Conservation (phyloP, 2,113 vertebrate genomes). For the Leptobrachium ailaonicum region DNA sequence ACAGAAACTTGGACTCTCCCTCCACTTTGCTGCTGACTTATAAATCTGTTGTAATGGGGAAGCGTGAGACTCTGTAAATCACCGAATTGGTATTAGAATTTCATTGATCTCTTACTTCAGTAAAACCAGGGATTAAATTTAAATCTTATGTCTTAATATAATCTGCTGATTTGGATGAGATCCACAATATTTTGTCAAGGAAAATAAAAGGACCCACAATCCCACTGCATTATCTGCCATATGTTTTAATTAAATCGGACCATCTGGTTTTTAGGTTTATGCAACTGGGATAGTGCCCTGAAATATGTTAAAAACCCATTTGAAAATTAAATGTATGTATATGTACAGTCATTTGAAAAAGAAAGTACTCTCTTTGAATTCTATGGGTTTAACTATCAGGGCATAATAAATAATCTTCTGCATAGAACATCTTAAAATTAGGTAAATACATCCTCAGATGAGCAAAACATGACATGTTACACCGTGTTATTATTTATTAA, state of each 20-base stretch:
- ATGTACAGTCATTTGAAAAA: no score
- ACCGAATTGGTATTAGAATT: neutral
- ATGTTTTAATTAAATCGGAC: constrained; percentile 25
- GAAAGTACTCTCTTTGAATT: no score
- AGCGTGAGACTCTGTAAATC: neutral
- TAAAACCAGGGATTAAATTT: constrained; percentile 30
- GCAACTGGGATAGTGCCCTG: constrained; percentile 57
- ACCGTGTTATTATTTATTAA: no score
- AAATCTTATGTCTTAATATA: constrained; percentile 11
- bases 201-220: neutral
- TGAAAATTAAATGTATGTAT: no score
- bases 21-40: neutral
- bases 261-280: constrained; percentile 45
- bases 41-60: neutral
- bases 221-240: constrained; percentile 21
- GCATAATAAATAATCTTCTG: no score
- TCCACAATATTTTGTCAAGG: constrained; percentile 10
- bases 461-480: no score
- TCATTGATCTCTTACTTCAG: constrained; percentile 26
- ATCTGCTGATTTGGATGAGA: constrained; percentile 17
- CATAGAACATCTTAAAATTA: no score
- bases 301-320: no score
- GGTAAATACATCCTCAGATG: no score
- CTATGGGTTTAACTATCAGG: no score
- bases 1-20: no score